Conservation (phyloP, 2,888 invertebrate genomes). For the Rhaphigaster nebulosa region DNA sequence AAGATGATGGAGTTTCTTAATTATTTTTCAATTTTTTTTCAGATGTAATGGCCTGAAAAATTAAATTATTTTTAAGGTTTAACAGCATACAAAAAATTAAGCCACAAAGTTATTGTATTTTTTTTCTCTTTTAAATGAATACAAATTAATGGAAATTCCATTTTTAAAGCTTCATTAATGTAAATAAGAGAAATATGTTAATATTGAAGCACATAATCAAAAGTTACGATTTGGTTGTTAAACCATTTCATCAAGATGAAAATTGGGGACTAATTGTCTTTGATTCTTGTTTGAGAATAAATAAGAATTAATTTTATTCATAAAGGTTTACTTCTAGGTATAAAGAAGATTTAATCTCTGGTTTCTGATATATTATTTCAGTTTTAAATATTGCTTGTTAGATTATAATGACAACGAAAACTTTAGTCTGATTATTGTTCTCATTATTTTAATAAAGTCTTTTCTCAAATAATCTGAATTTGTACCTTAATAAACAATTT, state of each 20-base stretch:
- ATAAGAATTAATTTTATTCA: neutral
- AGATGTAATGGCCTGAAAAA: neutral
- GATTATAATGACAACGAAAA: conserved; percentile 31
- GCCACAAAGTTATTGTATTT: neutral
- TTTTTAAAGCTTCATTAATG: neutral
- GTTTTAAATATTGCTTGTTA: conserved; percentile 9
- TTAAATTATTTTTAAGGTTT: neutral
- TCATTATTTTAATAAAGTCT: neutral
- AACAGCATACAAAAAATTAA: neutral
- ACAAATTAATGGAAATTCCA: neutral
- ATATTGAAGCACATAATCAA: neutral
- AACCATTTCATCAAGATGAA: neutral
- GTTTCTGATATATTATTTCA: neutral
- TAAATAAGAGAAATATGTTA: neutral
- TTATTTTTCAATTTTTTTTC: neutral
- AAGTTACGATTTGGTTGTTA: neutral
- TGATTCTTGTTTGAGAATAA: neutral
- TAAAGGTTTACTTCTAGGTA: neutral
- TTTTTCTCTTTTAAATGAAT: neutral
- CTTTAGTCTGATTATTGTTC: conserved; percentile 38
- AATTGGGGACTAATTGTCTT: neutral
- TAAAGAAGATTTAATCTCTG: neutral
- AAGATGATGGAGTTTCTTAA: neutral
- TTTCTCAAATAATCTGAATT: conserved; percentile 34
- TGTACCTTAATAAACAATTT: conserved; percentile 21